Evolutionary conservation across 2,888 invertebrate species (phyloP), one percentile per base, ranked within the genome.

Genomic region (Drosophila kambysellisi): DNA sequence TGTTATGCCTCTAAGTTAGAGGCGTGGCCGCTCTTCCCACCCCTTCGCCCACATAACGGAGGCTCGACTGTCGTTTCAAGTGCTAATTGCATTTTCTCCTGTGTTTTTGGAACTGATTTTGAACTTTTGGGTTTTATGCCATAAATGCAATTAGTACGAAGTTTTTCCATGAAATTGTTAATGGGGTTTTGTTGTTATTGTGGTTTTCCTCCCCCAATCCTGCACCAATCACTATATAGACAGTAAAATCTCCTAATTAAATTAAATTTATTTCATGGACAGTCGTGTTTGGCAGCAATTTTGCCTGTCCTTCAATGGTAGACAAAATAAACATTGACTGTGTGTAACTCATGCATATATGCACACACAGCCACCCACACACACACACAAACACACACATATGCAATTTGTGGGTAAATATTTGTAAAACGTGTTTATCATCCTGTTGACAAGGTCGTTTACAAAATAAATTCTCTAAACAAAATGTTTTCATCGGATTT

Each of bases 371-470:
- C 59, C 43, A 71, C 54, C 61, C 37, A 54, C 57, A 64, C 50
- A 67, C 62, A 59, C n/a, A 46, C 35, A 59, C 32, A 74, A 46
- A 51, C 53, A 64, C 54, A 71, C 56, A 64, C 41, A 54, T 33
- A 37, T 39, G 30, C 57, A 66, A 62, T 70, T 60, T 69, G 64
- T 65, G 41, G 32, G 69, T 75, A 85, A 85, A 87, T 85, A 81
- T 85, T 87, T 85, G 85, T 69, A 66, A 79, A 87, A 74, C 81
- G 82, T 85, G 84, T 87, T 84, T 81, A 85, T 82, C 84, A 84
- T 84, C 67, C 82, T 84, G 87, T 87, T 84, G 87, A 85, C 84
- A 85, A 85, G 87, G 84, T 84, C 82, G 74, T 76, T 87, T 87
- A 87, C 80, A 76, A 81, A 74, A 85, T 76, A 84, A 79, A 83